A percentile compares a stretch with the other conserved stretches of the same genome.
Conservation (phyloP, 2,797 vertebrate species). For the Clamator glandarius region DNA sequence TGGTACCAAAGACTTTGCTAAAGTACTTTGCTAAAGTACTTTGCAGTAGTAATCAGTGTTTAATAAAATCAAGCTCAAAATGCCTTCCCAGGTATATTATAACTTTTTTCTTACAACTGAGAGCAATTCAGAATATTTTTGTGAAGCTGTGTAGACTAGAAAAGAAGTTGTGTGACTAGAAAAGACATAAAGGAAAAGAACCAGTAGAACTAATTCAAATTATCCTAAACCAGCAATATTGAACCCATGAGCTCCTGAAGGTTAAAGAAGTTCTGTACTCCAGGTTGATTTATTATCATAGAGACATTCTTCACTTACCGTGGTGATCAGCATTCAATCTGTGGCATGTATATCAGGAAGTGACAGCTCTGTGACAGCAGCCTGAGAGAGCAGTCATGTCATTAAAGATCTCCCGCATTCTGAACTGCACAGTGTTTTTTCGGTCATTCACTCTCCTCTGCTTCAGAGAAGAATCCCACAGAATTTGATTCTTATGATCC, state of each 20-base stretch:
- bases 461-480: not conserved
- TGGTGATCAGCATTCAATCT: not conserved
- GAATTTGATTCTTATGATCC: not conserved
- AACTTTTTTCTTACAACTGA: not conserved
- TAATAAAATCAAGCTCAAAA: not conserved
- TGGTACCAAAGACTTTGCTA: not conserved
- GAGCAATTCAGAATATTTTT: not conserved
- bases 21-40: not conserved
- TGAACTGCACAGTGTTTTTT: not conserved
- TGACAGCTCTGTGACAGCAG: not conserved
- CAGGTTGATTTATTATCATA: not conserved
- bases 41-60: not conserved
- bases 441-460: not conserved
- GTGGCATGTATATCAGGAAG: not conserved
- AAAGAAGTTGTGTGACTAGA: not conserved
- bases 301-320: not conserved
- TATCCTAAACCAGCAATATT: not conserved
- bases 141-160: not conserved
- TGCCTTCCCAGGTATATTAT: not conserved
- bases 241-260: not conserved
- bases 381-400: not conserved
- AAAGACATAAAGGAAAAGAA: not conserved
- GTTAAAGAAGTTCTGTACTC: not conserved
- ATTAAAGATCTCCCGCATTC: not conserved
- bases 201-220: not conserved